Conservation (phyloP, 2,888 invertebrate species). For the Dexiosoma caninum region DNA sequence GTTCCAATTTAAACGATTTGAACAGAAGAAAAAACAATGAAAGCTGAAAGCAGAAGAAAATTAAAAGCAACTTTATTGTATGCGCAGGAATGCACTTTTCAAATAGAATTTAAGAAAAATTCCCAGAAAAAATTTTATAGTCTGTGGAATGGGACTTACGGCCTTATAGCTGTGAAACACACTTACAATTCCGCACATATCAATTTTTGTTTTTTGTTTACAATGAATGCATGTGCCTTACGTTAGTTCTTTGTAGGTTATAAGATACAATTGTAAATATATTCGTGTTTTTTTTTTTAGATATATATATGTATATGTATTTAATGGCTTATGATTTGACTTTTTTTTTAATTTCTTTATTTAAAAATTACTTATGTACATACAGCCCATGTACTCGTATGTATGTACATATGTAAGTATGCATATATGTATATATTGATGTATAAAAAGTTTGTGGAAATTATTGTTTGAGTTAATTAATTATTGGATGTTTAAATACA, state of each 20-base stretch:
- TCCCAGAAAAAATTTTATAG: no score
- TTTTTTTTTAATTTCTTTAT: neutral
- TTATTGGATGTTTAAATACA: conserved; percentile 48
- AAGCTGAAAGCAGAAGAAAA: no score
- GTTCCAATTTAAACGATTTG: no score
- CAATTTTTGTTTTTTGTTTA: neutral
- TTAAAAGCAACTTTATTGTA: no score
- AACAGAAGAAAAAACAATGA: no score
- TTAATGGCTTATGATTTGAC: neutral
- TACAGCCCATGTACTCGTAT: neutral
- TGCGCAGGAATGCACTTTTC: no score
- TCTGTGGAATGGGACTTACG: no score
- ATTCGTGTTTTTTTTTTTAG: neutral
- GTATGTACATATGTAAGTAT: neutral
- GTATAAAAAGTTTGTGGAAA: conserved; percentile 25
- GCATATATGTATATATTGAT: neutral
- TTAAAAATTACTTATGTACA: neutral
- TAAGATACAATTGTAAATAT: neutral
- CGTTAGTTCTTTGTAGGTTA: neutral
- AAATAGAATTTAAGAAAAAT: no score
- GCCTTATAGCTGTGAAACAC: neutral
- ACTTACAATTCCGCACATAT: no score
- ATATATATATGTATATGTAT: no score
- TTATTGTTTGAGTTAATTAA: conserved; percentile 44
- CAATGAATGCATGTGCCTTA: neutral